These are phyloP conservation scores for Cryptus armator DNA, from an alignment of 2,888 invertebrate species.

Conservation along the genomic window DNA sequence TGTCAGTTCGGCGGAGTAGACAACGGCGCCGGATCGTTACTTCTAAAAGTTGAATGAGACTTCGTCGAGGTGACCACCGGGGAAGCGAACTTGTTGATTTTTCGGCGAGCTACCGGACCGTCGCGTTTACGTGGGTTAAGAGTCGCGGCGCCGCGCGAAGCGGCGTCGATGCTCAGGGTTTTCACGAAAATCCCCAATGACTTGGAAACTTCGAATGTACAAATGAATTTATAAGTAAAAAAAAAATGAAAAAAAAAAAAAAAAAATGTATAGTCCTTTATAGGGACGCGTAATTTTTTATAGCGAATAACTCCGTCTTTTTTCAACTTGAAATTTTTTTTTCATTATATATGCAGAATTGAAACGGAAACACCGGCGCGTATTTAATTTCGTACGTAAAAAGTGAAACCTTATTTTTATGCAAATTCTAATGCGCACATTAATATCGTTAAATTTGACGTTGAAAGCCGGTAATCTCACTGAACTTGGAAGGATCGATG, in stretches of 20 bases:
- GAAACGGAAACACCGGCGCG: background rate
- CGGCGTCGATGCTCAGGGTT: background rate
- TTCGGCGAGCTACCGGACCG: background rate
- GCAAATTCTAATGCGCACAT: too few species aligned
- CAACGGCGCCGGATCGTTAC: slow-evolving; percentile 36
- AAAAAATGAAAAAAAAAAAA: background rate
- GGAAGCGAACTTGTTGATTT: slow-evolving; percentile 12
- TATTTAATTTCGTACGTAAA: too few species aligned
- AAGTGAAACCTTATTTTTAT: too few species aligned
- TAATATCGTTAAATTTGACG: too few species aligned
- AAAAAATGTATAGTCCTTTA: too few species aligned
- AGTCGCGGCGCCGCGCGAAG: background rate
- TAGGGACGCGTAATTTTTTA: too few species aligned
- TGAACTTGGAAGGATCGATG: too few species aligned
- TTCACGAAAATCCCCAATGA: background rate
- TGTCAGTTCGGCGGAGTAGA: slow-evolving; percentile 28
- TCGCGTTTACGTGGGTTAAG: slow-evolving; percentile 27
- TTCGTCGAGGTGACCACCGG: slow-evolving; percentile 15
- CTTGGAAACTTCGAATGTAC: background rate
- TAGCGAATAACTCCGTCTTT: too few species aligned
- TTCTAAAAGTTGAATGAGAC: slow-evolving; percentile 48
- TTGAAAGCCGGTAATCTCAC: too few species aligned
- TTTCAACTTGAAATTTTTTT: too few species aligned
- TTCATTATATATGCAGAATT: background rate
- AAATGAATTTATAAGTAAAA: background rate